Evolutionary conservation across 2,888 invertebrate genomes (phyloP).

Genomic region (Drosophila emarginata): DNA sequence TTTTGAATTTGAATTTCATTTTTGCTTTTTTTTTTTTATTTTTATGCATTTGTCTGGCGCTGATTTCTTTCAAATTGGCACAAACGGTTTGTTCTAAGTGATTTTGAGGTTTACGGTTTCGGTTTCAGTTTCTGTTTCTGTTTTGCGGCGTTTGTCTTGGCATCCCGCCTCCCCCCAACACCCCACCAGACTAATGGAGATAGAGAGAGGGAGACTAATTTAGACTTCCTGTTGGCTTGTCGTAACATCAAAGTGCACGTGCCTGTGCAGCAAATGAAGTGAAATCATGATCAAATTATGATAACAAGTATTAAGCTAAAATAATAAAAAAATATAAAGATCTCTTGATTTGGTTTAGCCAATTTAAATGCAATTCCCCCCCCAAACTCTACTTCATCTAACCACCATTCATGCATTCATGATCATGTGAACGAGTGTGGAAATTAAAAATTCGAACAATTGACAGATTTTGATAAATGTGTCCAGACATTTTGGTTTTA

Average conservation of each 20-base stretch:
- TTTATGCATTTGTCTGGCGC: conserved; percentile 36
- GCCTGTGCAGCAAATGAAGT: conserved; percentile 30
- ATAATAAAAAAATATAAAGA: conserved; percentile 15
- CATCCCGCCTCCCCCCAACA: background rate
- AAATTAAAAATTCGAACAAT: conserved; percentile 55
- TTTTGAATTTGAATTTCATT: conserved; percentile 24
- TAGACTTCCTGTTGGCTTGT: conserved; percentile 53
- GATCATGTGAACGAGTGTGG: conserved; percentile 47
- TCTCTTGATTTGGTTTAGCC: background rate
- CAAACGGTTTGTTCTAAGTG: conserved; percentile 61
- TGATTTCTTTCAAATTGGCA: conserved; percentile 73
- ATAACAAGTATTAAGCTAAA: conserved; percentile 45
- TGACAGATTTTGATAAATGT: conserved; percentile 78
- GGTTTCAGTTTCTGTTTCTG: conserved; percentile 32
- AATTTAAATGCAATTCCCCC: conserved; percentile 63
- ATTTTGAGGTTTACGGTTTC: conserved; percentile 31
- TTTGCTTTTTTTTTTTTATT: conserved; percentile 14
- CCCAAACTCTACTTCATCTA: background rate
- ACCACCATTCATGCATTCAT: conserved; percentile 19
- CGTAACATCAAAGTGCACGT: conserved; percentile 35
- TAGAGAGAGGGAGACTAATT: conserved; percentile 44
- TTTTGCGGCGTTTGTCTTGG: conserved; percentile 63
- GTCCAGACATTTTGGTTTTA: conserved; percentile 30
- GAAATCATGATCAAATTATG: conserved; percentile 63
- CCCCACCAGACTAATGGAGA: no score